phyloP scores from a whole-genome alignment of 2,113 vertebrate species.

The Morone chrysops region DNA sequence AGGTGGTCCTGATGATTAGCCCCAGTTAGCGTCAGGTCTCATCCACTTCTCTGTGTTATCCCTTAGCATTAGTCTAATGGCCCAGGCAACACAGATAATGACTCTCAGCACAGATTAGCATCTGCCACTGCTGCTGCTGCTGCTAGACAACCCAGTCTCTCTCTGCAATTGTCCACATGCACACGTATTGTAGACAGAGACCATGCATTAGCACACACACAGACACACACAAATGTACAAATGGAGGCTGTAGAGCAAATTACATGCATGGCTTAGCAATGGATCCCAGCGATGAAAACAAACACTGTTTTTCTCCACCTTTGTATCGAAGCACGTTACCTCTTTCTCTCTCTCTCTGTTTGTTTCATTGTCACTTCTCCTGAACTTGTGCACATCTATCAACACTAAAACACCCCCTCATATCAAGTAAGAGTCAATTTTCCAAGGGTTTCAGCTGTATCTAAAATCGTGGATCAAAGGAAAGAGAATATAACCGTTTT shows the following conservation, averaged over 20 bases:
- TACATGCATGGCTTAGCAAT: conserved; percentile 47
- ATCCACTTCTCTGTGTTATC: conserved; percentile 76
- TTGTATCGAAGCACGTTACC: too few relatives aligned
- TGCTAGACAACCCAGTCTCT: conserved; percentile 5
- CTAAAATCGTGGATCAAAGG: not conserved
- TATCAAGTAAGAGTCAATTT: not conserved
- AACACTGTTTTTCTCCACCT: not conserved
- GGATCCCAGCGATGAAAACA: conserved; percentile 22
- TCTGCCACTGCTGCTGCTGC: conserved; percentile 51
- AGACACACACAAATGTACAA: conserved; percentile 13
- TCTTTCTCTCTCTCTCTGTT: not conserved
- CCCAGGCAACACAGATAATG: conserved; percentile 78
- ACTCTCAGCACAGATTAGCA: conserved; percentile 78
- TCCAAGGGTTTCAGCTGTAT: conserved; percentile 7
- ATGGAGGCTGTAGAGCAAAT: conserved; percentile 29
- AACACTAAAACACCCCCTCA: not conserved
- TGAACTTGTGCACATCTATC: conserved; percentile 3
- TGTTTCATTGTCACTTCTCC: not conserved
- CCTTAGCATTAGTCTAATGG: conserved; percentile 80
- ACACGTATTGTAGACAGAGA: conserved; percentile 25
- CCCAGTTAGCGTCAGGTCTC: conserved; percentile 77
- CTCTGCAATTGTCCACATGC: not conserved
- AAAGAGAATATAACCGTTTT: not conserved
- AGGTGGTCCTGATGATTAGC: conserved; percentile 77
- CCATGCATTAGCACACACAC: conserved; percentile 30